Evolutionary conservation across 37 sponge, comb jelly and placozoan species (phyloP), one percentile per base, ranked within the genome.

Genomic region (Bolinopsis microptera): DNA sequence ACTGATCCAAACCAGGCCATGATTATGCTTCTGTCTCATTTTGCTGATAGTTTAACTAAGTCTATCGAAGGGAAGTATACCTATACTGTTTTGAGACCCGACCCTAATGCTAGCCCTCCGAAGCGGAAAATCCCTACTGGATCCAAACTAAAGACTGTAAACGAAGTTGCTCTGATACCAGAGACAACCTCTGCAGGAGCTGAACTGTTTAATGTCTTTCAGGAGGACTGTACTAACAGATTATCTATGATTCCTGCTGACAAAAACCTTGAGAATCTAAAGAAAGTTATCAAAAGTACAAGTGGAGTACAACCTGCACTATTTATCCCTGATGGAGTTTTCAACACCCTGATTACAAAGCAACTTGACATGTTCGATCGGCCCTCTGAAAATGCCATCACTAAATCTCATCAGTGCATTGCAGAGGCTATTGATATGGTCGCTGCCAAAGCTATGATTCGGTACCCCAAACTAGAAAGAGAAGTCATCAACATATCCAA

Each of bases 321-420:
- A 35, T 98, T 97, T 92, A 96, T 98, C n/a, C 97, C 97, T 0
- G 99, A 98, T 70, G 95, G 96, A 76, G 97, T 98, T 22, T 98
- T 98, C 92, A 97, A 98, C 74, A 94, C 96, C 68, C 93, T 98
- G 35, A 98, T 98, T 35, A 97, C 96, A 94, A 94, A 95, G 75
- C 99, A 98, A 92, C 95, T 98, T n/a, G 93, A 92, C 21, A 93
- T 95, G 1, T 94, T 98, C 38, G 93, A 95, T 1, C 90, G 94
- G 26, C 99, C 99, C 13, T 96, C 96, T 38, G 94, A 96, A 0
- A 95, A 96, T 69, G 97, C 97, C 69, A 97, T 97, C 69, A 96
- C 96, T 92, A 93, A 96, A 41, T 97, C 96, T 26, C 96, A 97
- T 75, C 97, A 96, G 93, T 97, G 97, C 76, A 93, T 98, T 76